These are phyloP conservation scores for Plectrocnemia conspersa DNA, from an alignment of 1,140 invertebrate species.

Conservation along the genomic window DNA sequence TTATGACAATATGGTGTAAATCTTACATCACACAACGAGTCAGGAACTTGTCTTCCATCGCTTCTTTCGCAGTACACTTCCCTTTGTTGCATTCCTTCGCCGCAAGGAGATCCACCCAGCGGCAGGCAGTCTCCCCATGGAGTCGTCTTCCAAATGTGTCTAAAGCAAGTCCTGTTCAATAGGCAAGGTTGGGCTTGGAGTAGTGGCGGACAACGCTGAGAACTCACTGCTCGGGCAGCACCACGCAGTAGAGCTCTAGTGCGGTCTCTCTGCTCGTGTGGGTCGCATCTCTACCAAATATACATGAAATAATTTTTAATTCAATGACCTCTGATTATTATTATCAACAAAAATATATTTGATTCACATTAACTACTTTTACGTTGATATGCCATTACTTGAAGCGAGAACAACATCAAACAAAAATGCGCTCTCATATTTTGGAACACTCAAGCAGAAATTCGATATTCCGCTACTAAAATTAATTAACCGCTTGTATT, in stretches of 20 bases:
- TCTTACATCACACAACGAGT: conserved; percentile 49
- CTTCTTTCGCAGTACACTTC: conserved; percentile 54
- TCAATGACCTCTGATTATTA: no score
- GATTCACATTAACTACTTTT: no score
- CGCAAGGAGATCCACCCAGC: conserved; percentile 57
- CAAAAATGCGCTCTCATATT: no score
- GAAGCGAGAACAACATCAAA: no score
- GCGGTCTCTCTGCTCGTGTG: conserved; percentile 48
- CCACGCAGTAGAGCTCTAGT: conserved; percentile 55
- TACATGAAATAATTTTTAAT: no score
- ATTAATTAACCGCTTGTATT: no score
- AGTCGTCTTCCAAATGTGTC: conserved; percentile 56
- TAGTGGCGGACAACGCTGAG: conserved; percentile 49
- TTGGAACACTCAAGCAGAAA: no score
- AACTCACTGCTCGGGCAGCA: conserved; percentile 44
- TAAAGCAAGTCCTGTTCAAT: conserved; percentile 50
- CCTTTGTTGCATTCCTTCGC: conserved; percentile 56
- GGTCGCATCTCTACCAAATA: conserved; percentile 21
- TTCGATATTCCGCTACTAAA: no score
- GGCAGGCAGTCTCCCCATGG: conserved; percentile 58
- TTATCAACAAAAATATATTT: no score
- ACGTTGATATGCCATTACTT: no score
- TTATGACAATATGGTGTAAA: no score
- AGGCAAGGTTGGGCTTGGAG: conserved; percentile 55
- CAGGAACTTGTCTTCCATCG: conserved; percentile 55